These are phyloP conservation scores for Melinopterus prodromus DNA, from an alignment of 2,888 invertebrate species.

Conservation along the genomic window DNA sequence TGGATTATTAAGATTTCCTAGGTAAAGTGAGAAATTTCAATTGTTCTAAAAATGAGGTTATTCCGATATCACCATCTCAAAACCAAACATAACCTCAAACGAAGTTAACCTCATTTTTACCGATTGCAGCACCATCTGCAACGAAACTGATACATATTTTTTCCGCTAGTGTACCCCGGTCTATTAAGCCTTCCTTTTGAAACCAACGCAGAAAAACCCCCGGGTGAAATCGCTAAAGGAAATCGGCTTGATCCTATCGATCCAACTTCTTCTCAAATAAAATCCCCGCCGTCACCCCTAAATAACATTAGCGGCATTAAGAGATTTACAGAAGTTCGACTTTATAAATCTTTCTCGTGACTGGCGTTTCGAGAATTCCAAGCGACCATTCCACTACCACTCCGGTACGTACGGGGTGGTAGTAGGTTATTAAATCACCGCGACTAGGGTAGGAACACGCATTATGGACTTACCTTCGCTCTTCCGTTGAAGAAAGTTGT, in stretches of 20 bases:
- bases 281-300: not conserved
- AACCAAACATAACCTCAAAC: not conserved
- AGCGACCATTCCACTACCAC: not conserved
- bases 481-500: not conserved
- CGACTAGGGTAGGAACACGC: not conserved
- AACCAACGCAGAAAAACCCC: not conserved
- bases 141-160: too few species aligned
- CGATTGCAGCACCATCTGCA: too few species aligned
- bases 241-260: not conserved
- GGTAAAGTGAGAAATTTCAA: too few species aligned
- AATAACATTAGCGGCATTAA: constrained; percentile 4
- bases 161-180: too few species aligned
- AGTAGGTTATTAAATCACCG: not conserved
- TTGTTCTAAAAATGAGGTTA: too few species aligned
- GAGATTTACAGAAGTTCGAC: not conserved
- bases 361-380: not conserved
- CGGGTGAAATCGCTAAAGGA: not conserved
- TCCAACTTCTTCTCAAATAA: not conserved
- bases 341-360: not conserved
- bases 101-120: too few species aligned
- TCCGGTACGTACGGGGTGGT: not conserved
- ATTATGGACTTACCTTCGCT: not conserved
- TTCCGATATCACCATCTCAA: too few species aligned
- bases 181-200: too few species aligned
- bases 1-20: too few species aligned